Conservation (phyloP, 2,888 invertebrate species). For the Drosophila incognita region DNA sequence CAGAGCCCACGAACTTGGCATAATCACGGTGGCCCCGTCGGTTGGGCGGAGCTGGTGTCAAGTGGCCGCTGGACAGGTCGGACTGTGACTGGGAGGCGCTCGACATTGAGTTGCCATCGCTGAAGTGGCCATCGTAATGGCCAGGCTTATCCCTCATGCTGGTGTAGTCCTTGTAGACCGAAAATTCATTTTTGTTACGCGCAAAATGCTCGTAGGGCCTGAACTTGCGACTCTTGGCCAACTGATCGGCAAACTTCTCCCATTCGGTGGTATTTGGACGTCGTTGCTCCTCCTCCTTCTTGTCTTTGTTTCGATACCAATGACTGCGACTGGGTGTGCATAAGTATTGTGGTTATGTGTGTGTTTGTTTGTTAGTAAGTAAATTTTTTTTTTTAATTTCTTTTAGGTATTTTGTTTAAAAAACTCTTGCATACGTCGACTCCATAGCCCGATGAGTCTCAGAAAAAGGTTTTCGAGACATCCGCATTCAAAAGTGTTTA, state of each 20-base stretch:
- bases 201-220: constrained; percentile 79
- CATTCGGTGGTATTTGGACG: constrained; percentile 82
- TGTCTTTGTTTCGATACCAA: constrained; percentile 24
- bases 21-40: constrained; percentile 68
- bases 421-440: constrained; percentile 20
- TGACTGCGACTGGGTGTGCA: constrained; percentile 37
- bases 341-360: constrained; percentile 9
- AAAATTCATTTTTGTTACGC: constrained; percentile 64
- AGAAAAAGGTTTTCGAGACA: not conserved
- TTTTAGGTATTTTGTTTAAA: not conserved
- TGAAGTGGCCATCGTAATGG: constrained; percentile 69
- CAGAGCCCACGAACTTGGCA: constrained; percentile 68
- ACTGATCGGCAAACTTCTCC: constrained; percentile 82
- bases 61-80: constrained; percentile 70
- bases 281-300: constrained; percentile 32
- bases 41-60: constrained; percentile 56
- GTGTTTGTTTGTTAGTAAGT: constrained; percentile 43
- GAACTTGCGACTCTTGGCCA: constrained; percentile 78
- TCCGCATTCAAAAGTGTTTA: not conserved
- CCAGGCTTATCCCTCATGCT: constrained; percentile 64
- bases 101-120: constrained; percentile 64
- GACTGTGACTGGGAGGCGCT: constrained; percentile 69
- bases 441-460: not conserved
- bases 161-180: constrained; percentile 71
- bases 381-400: constrained; percentile 4